Percentiles rank a stretch among this genome's conserved stretches.
Evolutionary conservation across 2,888 invertebrate species (phyloP).

Genomic region (Agrotis ipsilon): DNA sequence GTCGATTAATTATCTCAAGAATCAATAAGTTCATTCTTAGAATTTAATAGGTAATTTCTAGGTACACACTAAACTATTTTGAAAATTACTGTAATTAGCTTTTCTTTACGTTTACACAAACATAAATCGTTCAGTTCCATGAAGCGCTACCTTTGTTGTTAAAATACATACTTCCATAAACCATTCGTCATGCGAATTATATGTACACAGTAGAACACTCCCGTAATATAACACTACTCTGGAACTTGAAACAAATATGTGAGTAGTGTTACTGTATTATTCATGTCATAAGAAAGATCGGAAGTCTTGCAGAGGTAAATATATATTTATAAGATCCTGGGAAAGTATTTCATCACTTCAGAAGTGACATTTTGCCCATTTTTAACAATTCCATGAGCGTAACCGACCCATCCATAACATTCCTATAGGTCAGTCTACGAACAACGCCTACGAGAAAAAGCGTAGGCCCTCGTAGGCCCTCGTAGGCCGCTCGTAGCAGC

Average conservation of each 20-base stretch:
- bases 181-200: constrained; percentile 23
- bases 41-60: not conserved
- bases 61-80: not conserved
- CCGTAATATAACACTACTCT: constrained; percentile 6
- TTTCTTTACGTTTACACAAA: constrained; percentile 5
- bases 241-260: constrained; percentile 20
- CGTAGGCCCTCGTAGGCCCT: constrained; percentile 34
- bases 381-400: constrained; percentile 20
- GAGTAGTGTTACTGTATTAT: constrained; percentile 2
- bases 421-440: constrained; percentile 22
- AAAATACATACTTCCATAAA: constrained; percentile 9
- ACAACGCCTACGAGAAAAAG: constrained; percentile 38
- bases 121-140: constrained; percentile 7
- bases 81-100: constrained; percentile 7
- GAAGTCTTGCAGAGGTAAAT: not conserved
- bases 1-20: not conserved
- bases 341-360: constrained; percentile 7
- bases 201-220: constrained; percentile 13
- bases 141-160: constrained; percentile 7
- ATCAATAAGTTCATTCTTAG: not conserved
- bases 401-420: not conserved
- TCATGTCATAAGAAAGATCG: not conserved
- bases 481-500: constrained; percentile 41
- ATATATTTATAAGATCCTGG: not conserved
- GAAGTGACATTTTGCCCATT: not conserved